Conservation (phyloP, 2,113 vertebrate genomes). For the Nestor notabilis region DNA sequence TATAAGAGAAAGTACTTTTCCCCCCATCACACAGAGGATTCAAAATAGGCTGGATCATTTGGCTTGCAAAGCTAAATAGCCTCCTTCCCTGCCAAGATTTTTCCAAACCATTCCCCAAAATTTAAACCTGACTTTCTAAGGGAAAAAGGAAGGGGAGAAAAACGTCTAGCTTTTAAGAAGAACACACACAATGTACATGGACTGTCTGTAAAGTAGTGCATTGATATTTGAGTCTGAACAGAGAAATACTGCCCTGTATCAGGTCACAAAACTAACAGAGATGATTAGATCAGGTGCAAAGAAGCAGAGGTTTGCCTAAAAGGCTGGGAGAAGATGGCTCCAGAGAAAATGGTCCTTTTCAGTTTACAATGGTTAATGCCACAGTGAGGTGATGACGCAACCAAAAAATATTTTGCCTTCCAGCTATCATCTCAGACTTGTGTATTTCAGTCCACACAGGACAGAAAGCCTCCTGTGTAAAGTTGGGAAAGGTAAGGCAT, state of each 20-base stretch:
- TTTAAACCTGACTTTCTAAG: background rate
- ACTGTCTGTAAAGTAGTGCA: background rate
- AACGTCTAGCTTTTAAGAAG: background rate
- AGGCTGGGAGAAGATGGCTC: background rate
- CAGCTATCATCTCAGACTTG: background rate
- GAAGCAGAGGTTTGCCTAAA: background rate
- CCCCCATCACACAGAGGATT: background rate
- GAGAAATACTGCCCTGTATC: background rate
- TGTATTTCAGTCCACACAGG: background rate
- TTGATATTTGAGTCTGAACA: background rate
- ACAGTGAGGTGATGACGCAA: background rate
- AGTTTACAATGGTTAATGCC: background rate
- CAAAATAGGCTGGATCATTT: constrained; percentile 27
- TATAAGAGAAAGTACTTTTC: background rate
- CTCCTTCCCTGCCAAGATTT: background rate
- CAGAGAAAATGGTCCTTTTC: background rate
- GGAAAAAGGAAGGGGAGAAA: background rate
- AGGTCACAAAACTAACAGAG: background rate
- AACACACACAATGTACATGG: background rate
- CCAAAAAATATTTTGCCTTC: background rate
- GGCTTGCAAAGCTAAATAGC: background rate
- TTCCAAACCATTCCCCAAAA: background rate
- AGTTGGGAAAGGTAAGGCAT: background rate
- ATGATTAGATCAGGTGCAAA: background rate
- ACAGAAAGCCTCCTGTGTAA: background rate